A percentile compares a stretch with the other conserved stretches of the same genome.
Evolutionary conservation across 2,888 invertebrate species (phyloP).

Genomic region (Lamproptera curius): DNA sequence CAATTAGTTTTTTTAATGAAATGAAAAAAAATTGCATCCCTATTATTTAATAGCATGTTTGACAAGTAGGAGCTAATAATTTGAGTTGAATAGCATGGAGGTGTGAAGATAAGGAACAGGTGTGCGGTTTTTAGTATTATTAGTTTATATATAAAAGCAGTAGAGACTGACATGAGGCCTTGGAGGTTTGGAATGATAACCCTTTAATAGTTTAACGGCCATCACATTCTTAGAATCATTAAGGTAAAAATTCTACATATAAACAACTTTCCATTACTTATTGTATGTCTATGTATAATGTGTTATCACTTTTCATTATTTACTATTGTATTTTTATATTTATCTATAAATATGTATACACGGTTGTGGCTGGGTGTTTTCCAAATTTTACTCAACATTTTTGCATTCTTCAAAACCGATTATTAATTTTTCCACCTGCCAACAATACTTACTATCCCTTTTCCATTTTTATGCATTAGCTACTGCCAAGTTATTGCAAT

Average conservation of each 20-base stretch:
- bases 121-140: slow-evolving; percentile 31
- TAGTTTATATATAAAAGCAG: slow-evolving; percentile 5
- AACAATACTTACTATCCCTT: slow-evolving; percentile 17
- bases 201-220: slow-evolving; percentile 32
- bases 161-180: slow-evolving; percentile 66
- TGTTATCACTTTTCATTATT: slow-evolving; percentile 29
- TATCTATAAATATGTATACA: slow-evolving; percentile 44
- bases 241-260: neutral
- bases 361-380: slow-evolving; percentile 52
- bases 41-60: slow-evolving; percentile 27
- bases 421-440: slow-evolving; percentile 37
- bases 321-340: slow-evolving; percentile 26
- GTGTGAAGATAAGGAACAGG: slow-evolving; percentile 34
- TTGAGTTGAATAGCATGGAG: slow-evolving; percentile 38
- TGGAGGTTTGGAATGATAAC: slow-evolving; percentile 32
- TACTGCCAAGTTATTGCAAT: slow-evolving; percentile 1
- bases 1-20: no score
- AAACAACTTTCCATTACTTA: slow-evolving; percentile 1
- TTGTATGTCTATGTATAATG: slow-evolving; percentile 26
- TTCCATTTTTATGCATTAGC: slow-evolving; percentile 16
- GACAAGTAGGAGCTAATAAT: slow-evolving; percentile 33
- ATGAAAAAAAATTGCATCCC: slow-evolving; percentile 11
- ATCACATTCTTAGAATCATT: slow-evolving; percentile 23
- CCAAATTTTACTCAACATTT: slow-evolving; percentile 43
- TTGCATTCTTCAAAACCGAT: slow-evolving; percentile 36